Evolutionary conservation across 2,888 invertebrate species (phyloP).

Genomic region (Cosmorhoe ocellata): DNA sequence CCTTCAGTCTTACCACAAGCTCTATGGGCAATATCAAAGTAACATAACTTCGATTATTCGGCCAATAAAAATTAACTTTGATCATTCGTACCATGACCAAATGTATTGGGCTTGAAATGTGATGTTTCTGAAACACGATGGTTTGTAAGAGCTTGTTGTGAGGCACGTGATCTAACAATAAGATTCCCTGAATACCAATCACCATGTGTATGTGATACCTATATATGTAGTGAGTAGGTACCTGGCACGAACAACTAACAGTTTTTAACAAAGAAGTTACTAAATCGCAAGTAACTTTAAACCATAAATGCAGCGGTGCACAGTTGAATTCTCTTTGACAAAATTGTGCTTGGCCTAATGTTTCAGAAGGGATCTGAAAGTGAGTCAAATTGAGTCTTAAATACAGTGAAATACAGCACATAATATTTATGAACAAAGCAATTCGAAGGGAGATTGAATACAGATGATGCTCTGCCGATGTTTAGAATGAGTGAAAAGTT

Average conservation of each 20-base stretch:
- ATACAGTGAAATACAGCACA: neutral
- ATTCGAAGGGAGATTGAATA: neutral
- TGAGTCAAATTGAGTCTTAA: conserved; percentile 1
- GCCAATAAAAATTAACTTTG: too few relatives aligned
- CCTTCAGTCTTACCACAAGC: too few relatives aligned
- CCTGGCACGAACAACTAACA: neutral
- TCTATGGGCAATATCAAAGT: too few relatives aligned
- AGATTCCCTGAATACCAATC: too few relatives aligned
- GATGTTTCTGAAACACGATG: too few relatives aligned
- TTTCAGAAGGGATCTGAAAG: neutral
- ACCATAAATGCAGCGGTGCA: neutral
- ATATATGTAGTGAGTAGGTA: too few relatives aligned
- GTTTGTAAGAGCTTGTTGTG: too few relatives aligned
- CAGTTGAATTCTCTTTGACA: neutral
- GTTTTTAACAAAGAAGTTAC: neutral
- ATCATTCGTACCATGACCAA: too few relatives aligned
- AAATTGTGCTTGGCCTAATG: neutral
- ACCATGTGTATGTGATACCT: too few relatives aligned
- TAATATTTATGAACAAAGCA: neutral
- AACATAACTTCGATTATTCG: too few relatives aligned
- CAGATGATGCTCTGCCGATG: neutral
- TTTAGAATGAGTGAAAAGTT: neutral
- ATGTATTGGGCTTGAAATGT: too few relatives aligned
- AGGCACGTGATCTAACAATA: too few relatives aligned
- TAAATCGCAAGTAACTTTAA: neutral